Conservation (phyloP, 2,888 invertebrate species). For the Aleiodes alternator region DNA sequence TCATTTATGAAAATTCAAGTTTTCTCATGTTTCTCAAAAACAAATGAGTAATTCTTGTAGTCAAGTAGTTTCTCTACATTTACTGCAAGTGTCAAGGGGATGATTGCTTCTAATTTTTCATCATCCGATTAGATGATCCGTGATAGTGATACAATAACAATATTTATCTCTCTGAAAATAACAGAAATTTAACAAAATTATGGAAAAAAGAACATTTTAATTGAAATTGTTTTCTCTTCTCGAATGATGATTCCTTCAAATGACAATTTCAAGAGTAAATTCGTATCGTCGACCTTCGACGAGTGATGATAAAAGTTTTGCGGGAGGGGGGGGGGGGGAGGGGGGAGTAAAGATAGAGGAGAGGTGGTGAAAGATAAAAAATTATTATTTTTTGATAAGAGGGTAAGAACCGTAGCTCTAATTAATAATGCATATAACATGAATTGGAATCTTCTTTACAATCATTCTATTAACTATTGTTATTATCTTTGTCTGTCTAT, state of each 20-base stretch:
- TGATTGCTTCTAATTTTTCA: constrained; percentile 1
- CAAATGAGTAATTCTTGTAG: too few relatives aligned
- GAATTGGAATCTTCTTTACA: not conserved
- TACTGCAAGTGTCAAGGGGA: not conserved
- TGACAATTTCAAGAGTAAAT: constrained; percentile 7
- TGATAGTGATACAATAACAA: constrained; percentile 33
- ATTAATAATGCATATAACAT: not conserved
- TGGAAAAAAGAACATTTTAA: not conserved
- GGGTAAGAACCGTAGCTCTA: constrained; percentile 12
- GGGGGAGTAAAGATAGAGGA: not conserved
- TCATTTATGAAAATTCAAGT: too few relatives aligned
- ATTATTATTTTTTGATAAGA: constrained; percentile 18
- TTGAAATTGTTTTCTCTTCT: not conserved
- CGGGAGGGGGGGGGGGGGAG: not conserved
- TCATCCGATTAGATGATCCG: constrained; percentile 21
- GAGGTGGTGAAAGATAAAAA: not conserved
- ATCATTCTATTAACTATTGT: not conserved
- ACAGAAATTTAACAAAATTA: not conserved
- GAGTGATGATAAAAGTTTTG: constrained; percentile 5
- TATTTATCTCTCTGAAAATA: not conserved
- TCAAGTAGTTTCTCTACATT: too few relatives aligned
- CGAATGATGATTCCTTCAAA: not conserved
- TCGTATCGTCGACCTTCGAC: constrained; percentile 24
- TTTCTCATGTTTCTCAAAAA: too few relatives aligned
- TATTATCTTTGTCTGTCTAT: not conserved